Conservation (phyloP, 2,113 vertebrate species). For the Camelus dromedarius region DNA sequence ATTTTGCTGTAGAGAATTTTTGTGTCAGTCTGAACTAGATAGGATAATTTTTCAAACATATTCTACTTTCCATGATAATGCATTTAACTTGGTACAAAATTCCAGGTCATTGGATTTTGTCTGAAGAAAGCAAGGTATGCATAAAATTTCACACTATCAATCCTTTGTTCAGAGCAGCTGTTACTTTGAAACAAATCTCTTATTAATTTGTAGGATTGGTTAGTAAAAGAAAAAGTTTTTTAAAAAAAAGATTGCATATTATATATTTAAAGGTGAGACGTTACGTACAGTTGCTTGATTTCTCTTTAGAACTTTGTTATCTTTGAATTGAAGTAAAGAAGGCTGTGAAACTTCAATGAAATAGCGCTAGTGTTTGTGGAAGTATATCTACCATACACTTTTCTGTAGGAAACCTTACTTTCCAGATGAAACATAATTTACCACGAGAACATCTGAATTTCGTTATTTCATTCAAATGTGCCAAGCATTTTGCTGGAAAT, state of each 20-base stretch:
- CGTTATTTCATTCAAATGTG: not conserved
- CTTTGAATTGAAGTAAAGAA: slow-evolving; percentile 29
- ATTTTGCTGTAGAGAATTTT: slow-evolving; percentile 24
- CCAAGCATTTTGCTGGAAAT: slow-evolving; percentile 28
- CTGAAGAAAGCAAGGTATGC: not conserved
- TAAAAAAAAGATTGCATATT: slow-evolving; percentile 10
- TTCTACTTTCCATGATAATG: not conserved
- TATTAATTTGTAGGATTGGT: not conserved
- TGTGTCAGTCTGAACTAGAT: not conserved
- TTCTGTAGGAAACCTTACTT: not conserved
- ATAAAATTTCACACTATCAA: not conserved
- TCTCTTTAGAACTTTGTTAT: not conserved
- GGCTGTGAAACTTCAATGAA: not conserved
- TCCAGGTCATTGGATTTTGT: slow-evolving; percentile 29
- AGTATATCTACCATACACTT: not conserved
- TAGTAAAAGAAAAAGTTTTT: slow-evolving; percentile 32
- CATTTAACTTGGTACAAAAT: slow-evolving; percentile 15
- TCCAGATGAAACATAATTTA: slow-evolving; percentile 19
- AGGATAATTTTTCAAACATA: slow-evolving; percentile 21
- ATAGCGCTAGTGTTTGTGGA: not conserved
- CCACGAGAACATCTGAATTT: not conserved
- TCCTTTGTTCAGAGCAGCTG: not conserved
- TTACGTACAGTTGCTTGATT: not conserved
- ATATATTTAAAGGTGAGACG: not conserved
- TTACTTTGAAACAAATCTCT: not conserved